These are phyloP conservation scores for Styela plicata DNA, from an alignment of 23 tunicate genomes.

Conservation along the genomic window DNA sequence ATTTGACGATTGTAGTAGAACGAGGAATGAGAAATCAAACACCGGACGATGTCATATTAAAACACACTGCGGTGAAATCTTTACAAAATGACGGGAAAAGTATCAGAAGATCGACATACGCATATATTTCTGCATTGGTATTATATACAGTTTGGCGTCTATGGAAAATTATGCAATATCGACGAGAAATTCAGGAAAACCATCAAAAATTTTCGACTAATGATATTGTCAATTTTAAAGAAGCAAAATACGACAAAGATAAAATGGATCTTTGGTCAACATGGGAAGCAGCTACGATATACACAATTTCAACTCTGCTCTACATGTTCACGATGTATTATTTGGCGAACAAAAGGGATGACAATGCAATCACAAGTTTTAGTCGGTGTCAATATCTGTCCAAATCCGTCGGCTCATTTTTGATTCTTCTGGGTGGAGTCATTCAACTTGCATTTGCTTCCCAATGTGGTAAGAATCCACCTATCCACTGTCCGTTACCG, in stretches of 20 bases:
- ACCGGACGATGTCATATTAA: not conserved
- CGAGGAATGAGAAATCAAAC: not conserved
- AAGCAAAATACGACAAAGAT: not conserved
- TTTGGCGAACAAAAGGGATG: not conserved
- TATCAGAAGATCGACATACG: not conserved
- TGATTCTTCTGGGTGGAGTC: not conserved
- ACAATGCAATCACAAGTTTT: not conserved
- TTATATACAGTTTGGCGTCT: not conserved
- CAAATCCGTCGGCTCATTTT: not conserved
- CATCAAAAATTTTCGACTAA: too few relatives aligned
- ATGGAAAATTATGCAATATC: not conserved
- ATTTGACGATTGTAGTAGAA: not conserved
- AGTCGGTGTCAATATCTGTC: too few relatives aligned
- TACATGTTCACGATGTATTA: not conserved
- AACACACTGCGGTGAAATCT: not conserved
- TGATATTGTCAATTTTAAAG: not conserved
- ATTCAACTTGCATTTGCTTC: not conserved
- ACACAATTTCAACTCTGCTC: not conserved
- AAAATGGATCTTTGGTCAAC: not conserved
- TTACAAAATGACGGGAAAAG: not conserved
- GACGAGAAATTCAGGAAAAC: not conserved
- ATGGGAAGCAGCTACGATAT: not conserved
- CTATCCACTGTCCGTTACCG: slow-evolving; percentile 47
- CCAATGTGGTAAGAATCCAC: not conserved
- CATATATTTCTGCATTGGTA: not conserved